Evolutionary conservation across 2,888 invertebrate genomes (phyloP).

Genomic region (Iphiclides podalirius): DNA sequence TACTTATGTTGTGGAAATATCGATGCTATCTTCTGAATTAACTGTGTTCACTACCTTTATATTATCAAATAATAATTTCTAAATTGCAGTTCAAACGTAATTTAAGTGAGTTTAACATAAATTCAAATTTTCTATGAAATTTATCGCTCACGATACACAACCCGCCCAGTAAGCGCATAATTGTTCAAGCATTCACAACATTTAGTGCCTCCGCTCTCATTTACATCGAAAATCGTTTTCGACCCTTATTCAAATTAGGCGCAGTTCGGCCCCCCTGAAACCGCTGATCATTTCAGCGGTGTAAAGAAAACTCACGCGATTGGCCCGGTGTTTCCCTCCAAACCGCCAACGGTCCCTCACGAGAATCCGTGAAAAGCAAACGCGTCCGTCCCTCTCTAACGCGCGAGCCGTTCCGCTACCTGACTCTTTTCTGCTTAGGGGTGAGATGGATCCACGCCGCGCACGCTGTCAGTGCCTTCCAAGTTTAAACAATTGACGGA

Average conservation of each 20-base stretch:
- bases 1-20: no score
- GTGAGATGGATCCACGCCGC: constrained; percentile 47
- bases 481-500: constrained; percentile 67
- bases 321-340: constrained; percentile 48
- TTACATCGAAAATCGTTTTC: constrained; percentile 25
- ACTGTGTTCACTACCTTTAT: no score
- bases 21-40: no score
- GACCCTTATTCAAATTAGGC: constrained; percentile 39
- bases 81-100: no score
- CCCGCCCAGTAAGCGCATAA: no score
- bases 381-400: constrained; percentile 49
- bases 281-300: constrained; percentile 24
- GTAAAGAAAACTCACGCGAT: constrained; percentile 40
- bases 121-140: no score
- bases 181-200: constrained; percentile 21
- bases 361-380: constrained; percentile 53
- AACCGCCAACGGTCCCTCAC: constrained; percentile 53
- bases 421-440: constrained; percentile 55
- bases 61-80: no score
- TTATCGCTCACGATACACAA: no score
- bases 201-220: constrained; percentile 15
- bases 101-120: no score
- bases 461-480: constrained; percentile 63
- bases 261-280: constrained; percentile 32
- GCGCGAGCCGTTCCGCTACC: constrained; percentile 34